A percentile compares a stretch with the other conserved stretches of the same genome.
These are phyloP conservation scores for Lophius piscatorius DNA, from an alignment of 2,113 vertebrate species.

Conservation along the genomic window DNA sequence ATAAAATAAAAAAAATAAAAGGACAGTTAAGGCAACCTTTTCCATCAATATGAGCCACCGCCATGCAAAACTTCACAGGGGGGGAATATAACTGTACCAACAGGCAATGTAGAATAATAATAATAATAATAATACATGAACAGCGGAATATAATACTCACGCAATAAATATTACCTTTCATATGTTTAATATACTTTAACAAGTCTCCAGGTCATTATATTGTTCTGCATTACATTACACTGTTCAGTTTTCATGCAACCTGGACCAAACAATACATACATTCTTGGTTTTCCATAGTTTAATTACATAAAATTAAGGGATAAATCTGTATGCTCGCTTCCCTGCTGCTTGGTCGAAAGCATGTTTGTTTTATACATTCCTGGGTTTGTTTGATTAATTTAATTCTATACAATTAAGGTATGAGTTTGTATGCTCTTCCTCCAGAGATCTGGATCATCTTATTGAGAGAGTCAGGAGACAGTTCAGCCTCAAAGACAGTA, in stretches of 20 bases:
- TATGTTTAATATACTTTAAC: no score
- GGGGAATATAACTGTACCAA: constrained; percentile 19
- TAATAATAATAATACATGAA: no score
- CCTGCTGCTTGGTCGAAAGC: background rate
- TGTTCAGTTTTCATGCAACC: background rate
- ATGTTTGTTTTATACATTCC: background rate
- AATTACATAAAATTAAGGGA: no score
- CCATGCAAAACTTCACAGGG: background rate
- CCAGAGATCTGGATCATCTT: background rate
- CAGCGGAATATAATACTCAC: no score
- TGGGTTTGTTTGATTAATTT: background rate
- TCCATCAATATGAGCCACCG: constrained; percentile 9
- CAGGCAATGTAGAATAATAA: no score
- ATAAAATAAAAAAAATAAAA: no score
- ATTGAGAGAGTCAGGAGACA: background rate
- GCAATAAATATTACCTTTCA: no score
- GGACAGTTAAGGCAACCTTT: constrained; percentile 13
- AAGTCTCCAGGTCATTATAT: background rate
- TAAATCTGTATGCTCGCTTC: no score
- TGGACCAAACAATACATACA: no score
- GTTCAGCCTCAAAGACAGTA: background rate
- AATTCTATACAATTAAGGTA: background rate
- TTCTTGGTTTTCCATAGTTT: no score
- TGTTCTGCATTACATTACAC: constrained; percentile 5
- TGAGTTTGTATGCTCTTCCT: background rate